Evolutionary conservation across 1,140 invertebrate species (phyloP).

Genomic region (Portunus trituberculatus): DNA sequence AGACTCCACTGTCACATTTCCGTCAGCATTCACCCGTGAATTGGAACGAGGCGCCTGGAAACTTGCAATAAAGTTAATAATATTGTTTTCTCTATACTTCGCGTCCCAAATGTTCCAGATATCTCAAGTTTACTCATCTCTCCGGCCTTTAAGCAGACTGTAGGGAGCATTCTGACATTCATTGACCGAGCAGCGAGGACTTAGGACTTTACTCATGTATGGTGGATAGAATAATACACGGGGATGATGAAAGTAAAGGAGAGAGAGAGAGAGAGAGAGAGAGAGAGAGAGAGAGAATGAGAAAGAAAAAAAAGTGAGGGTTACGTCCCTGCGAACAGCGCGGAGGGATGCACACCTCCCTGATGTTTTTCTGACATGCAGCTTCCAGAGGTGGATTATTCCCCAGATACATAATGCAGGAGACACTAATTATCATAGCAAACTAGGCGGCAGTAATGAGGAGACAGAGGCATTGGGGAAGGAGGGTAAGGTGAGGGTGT

Average conservation of each 20-base stretch:
- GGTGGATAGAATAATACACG: not conserved
- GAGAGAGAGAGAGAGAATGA: too few relatives aligned
- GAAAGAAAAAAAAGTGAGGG: slow-evolving; percentile 62
- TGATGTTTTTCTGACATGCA: not conserved
- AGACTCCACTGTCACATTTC: too few relatives aligned
- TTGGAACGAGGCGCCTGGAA: not conserved
- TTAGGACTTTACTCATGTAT: not conserved
- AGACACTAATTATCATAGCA: not conserved
- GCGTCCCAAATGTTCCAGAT: not conserved
- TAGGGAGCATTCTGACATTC: too few relatives aligned
- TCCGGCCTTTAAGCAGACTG: not conserved
- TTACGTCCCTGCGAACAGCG: slow-evolving; percentile 30
- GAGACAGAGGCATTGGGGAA: not conserved
- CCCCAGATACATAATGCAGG: not conserved
- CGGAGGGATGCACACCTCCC: slow-evolving; percentile 67
- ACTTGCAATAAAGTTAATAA: not conserved
- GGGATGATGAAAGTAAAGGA: slow-evolving; percentile 21
- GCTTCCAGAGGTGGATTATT: not conserved
- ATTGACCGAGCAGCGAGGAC: too few relatives aligned
- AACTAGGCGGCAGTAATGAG: not conserved
- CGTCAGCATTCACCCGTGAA: not conserved
- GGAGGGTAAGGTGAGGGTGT: slow-evolving; percentile 41
- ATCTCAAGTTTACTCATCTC: not conserved
- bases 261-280: not conserved
- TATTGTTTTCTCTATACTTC: not conserved